Percentiles rank a stretch among this genome's conserved stretches.
phyloP scores from a whole-genome alignment of 1,140 invertebrate genomes.

The Eupristina koningsbergeri region DNA sequence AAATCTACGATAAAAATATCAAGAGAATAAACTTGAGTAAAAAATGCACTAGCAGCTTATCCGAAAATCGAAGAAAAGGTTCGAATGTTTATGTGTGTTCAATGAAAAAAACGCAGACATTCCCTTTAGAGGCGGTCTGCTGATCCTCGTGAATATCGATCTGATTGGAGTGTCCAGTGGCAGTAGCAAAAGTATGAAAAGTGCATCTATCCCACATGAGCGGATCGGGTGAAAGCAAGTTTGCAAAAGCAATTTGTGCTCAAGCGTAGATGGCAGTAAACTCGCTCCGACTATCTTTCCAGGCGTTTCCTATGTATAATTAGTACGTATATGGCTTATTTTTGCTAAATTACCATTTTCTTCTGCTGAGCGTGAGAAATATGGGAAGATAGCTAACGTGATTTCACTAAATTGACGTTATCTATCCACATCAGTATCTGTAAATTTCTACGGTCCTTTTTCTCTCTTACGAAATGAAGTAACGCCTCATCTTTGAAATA shows the following conservation, averaged over 20 bases:
- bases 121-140: constrained; percentile 19
- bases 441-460: neutral
- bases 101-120: neutral
- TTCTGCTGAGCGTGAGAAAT: no score
- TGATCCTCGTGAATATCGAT: constrained; percentile 11
- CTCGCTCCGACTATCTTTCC: neutral
- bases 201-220: constrained; percentile 25
- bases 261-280: neutral
- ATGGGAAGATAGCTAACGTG: no score
- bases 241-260: constrained; percentile 19
- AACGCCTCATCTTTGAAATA: no score
- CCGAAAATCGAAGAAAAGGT: constrained; percentile 5
- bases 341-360: neutral
- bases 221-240: constrained; percentile 9
- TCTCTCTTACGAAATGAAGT: no score
- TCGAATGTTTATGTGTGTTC: neutral
- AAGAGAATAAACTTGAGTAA: neutral
- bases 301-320: neutral
- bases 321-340: neutral
- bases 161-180: no score
- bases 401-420: no score
- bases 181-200: constrained; percentile 29
- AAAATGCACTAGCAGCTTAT: neutral
- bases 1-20: neutral
- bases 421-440: no score